Percentiles rank a stretch among this genome's conserved stretches.
Evolutionary conservation across 2,797 vertebrate species (phyloP).

Genomic region (Siniperca obscura): DNA sequence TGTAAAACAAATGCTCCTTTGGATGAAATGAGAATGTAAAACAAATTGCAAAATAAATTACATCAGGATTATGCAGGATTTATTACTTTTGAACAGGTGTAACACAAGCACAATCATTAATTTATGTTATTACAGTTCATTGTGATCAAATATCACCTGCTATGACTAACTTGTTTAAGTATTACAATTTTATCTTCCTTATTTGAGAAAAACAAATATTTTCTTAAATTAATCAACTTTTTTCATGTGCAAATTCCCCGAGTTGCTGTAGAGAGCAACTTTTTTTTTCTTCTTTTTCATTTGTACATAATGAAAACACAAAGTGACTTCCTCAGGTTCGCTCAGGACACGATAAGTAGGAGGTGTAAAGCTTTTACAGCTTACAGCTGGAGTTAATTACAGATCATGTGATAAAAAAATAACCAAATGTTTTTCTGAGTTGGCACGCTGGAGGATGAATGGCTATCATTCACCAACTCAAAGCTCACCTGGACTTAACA

Average conservation of each 20-base stretch:
- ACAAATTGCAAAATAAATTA: not conserved
- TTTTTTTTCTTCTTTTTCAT: not conserved
- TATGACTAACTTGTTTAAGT: not conserved
- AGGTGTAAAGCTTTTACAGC: not conserved
- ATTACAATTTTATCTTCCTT: not conserved
- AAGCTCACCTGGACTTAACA: not conserved
- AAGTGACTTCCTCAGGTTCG: not conserved
- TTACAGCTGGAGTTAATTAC: not conserved
- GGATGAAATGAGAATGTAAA: not conserved
- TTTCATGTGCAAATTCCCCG: not conserved
- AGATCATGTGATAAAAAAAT: not conserved
- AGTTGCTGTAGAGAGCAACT: not conserved
- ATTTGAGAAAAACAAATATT: not conserved
- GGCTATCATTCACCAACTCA: not conserved
- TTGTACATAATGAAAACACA: not conserved
- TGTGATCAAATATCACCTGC: not conserved
- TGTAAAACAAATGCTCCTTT: not conserved
- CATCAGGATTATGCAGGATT: not conserved
- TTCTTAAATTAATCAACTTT: not conserved
- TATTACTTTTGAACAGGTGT: not conserved
- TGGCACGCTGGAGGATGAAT: not conserved
- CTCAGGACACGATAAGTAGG: not conserved
- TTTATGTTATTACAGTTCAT: not conserved
- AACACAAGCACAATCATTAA: not conserved
- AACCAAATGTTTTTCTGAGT: not conserved